These are phyloP conservation scores for Brevimyrus niger DNA, from an alignment of 2,113 vertebrate species.

Conservation along the genomic window DNA sequence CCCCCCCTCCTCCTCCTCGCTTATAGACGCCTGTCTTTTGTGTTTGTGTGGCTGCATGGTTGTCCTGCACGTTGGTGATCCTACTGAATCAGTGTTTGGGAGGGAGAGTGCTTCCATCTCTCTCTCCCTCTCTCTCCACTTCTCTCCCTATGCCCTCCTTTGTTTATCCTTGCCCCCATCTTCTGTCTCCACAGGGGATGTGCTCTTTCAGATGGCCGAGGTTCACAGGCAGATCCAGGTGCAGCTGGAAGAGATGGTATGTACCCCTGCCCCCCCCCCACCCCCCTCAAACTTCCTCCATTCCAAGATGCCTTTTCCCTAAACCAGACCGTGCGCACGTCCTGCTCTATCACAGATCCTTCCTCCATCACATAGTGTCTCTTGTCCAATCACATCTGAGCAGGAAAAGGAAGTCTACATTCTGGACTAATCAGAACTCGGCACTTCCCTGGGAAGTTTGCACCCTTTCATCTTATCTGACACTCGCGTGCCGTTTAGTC, in stretches of 20 bases:
- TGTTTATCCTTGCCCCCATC: neutral
- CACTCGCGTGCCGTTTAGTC: neutral
- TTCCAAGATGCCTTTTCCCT: neutral
- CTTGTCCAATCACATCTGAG: neutral
- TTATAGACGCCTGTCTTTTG: slow-evolving; percentile 15
- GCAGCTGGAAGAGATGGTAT: slow-evolving; percentile 96
- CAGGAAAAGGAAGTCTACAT: neutral
- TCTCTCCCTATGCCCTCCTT: slow-evolving; percentile 11
- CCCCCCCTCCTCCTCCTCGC: slow-evolving; percentile 16
- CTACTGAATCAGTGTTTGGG: neutral
- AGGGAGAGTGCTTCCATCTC: neutral
- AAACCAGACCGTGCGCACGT: neutral
- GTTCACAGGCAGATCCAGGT: slow-evolving; percentile 97
- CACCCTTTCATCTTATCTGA: neutral
- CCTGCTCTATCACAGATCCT: neutral
- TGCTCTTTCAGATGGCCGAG: slow-evolving; percentile 99
- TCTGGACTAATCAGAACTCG: neutral
- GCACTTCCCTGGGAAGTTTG: neutral
- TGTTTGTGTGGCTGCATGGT: slow-evolving; percentile 48
- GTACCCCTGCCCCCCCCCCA: slow-evolving; percentile 36
- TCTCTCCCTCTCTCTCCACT: slow-evolving; percentile 35
- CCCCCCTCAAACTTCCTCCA: slow-evolving; percentile 9
- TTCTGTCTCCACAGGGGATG: slow-evolving; percentile 72
- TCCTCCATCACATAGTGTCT: neutral
- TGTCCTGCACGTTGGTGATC: slow-evolving; percentile 40